Percentiles rank a stretch among this genome's conserved stretches.
phyloP scores from a whole-genome alignment of 2,797 vertebrate species.

The Mormyrops boulengeri region DNA sequence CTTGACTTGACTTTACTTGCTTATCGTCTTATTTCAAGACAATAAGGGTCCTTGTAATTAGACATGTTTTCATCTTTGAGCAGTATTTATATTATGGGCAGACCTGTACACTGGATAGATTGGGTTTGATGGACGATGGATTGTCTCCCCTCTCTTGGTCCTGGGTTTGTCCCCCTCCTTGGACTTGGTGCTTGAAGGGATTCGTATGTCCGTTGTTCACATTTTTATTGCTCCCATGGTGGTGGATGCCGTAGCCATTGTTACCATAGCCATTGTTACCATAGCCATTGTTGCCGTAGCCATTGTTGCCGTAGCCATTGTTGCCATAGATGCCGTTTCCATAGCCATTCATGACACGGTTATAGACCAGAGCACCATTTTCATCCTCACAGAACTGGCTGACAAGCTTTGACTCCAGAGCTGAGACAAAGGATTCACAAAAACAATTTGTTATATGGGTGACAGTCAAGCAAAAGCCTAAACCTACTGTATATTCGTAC shows the following conservation, averaged over 20 bases:
- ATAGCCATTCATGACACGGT: conserved; percentile 59
- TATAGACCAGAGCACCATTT: conserved; percentile 77
- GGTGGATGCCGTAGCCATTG: conserved; percentile 35
- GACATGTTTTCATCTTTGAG: conserved; percentile 13
- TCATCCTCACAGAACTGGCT: conserved; percentile 89
- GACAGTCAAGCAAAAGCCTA: not conserved
- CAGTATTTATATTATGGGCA: not conserved
- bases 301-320: conserved; percentile 33
- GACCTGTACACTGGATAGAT: conserved; percentile 57
- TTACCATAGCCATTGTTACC: conserved; percentile 37
- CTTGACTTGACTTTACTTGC: not conserved
- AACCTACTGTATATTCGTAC: not conserved
- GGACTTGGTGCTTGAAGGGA: conserved; percentile 39
- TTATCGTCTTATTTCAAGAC: not conserved
- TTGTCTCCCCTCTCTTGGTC: conserved; percentile 50
- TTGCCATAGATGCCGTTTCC: conserved; percentile 46
- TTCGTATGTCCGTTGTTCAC: conserved; percentile 29
- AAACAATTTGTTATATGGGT: not conserved
- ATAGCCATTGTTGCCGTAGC: conserved; percentile 35
- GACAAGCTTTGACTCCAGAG: conserved; percentile 79
- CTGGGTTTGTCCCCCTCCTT: conserved; percentile 37
- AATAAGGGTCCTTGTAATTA: not conserved
- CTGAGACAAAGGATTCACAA: conserved; percentile 44
- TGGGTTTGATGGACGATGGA: conserved; percentile 54
- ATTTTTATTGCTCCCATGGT: conserved; percentile 28